A percentile compares a stretch with the other conserved stretches of the same genome.
Conservation (phyloP, 2,113 vertebrate species). For the Jaculus jaculus region DNA sequence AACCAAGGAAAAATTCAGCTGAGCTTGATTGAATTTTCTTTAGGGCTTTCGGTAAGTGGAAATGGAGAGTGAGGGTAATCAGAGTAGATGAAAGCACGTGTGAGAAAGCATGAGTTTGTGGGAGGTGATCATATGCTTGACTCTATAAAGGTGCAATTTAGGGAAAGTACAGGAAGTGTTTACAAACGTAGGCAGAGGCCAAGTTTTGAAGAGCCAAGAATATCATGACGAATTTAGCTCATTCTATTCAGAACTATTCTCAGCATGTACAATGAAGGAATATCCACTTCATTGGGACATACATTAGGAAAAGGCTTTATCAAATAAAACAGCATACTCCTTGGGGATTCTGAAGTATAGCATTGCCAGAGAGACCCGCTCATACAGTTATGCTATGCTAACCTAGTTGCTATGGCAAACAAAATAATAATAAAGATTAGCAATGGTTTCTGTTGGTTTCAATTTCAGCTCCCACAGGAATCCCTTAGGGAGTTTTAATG, state of each 20-base stretch:
- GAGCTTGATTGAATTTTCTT: conserved; percentile 36
- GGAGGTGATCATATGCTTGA: neutral
- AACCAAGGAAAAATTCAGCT: conserved; percentile 25
- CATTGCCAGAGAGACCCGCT: neutral
- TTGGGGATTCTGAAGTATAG: conserved; percentile 24
- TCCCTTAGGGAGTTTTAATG: neutral
- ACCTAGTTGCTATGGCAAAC: neutral
- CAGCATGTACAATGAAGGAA: neutral
- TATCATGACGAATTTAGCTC: neutral
- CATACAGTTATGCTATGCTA: neutral
- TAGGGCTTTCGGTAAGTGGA: neutral
- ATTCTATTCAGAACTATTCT: neutral
- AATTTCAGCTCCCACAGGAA: neutral
- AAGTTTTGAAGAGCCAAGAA: conserved; percentile 20
- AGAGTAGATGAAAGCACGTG: neutral
- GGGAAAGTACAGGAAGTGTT: neutral
- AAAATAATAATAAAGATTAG: neutral
- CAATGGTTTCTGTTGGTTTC: neutral
- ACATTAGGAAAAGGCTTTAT: conserved; percentile 10
- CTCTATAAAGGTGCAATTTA: neutral
- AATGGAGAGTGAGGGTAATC: neutral
- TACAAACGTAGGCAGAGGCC: neutral
- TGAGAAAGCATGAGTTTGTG: neutral
- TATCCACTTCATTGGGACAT: neutral
- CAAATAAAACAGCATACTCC: neutral